Conservation (phyloP, 2,888 invertebrate genomes). For the Omphaloscelis lunosa region DNA sequence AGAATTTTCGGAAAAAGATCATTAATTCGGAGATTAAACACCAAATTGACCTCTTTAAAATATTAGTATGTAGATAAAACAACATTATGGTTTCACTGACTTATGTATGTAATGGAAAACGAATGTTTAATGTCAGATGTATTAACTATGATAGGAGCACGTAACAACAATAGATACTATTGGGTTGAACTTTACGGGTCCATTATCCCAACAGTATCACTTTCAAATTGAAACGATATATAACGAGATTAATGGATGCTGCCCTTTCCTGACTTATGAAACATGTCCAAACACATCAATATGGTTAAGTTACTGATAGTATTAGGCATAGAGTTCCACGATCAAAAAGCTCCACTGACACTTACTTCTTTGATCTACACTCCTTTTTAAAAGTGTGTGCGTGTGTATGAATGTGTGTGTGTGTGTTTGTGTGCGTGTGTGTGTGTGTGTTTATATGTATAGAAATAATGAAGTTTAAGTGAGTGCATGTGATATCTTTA, state of each 20-base stretch:
- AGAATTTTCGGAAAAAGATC: not conserved
- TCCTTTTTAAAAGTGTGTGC: no score
- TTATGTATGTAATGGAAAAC: not conserved
- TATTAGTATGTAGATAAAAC: not conserved
- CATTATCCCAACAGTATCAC: conserved; percentile 36
- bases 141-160: not conserved
- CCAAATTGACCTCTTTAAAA: not conserved
- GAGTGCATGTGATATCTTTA: no score
- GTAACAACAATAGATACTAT: not conserved
- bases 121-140: not conserved
- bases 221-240: conserved; percentile 43
- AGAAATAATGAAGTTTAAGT: no score
- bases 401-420: no score
- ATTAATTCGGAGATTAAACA: not conserved
- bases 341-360: not conserved
- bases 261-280: conserved; percentile 15
- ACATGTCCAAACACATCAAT: conserved; percentile 31
- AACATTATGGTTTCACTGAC: not conserved
- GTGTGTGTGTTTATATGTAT: no score
- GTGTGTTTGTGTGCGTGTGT: no score
- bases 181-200: conserved; percentile 12
- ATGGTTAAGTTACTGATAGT: conserved; percentile 12
- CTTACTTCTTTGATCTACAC: not conserved
- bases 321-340: not conserved
- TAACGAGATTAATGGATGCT: conserved; percentile 43